Conservation (phyloP, 2,113 vertebrate species). For the Cyphomyrus discorhynchus region DNA sequence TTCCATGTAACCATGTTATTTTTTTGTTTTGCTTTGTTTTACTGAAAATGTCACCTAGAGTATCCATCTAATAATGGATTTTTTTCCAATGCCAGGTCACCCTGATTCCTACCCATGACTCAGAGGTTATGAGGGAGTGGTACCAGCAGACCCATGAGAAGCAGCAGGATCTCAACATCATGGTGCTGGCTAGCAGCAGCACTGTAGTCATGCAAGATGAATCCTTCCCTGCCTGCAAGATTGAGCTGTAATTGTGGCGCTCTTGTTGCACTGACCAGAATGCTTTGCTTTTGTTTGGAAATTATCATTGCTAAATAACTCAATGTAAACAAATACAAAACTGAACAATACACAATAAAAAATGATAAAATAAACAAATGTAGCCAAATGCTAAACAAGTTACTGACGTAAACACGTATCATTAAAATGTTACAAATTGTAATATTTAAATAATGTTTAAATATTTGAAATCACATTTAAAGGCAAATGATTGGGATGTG, state of each 20-base stretch:
- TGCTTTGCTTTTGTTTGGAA: conserved; percentile 13
- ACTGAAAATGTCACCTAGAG: neutral
- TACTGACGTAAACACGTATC: conserved; percentile 60
- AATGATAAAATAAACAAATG: neutral
- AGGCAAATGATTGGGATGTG: neutral
- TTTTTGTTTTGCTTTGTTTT: neutral
- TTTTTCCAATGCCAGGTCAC: conserved; percentile 69
- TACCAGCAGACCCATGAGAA: conserved; percentile 97
- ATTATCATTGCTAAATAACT: conserved; percentile 10
- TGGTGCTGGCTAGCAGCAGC: conserved; percentile 97
- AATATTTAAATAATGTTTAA: conserved; percentile 50
- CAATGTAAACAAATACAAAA: neutral
- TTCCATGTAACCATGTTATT: neutral
- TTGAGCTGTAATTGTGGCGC: conserved; percentile 77
- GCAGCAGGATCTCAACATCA: conserved; percentile 93
- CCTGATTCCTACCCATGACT: conserved; percentile 93
- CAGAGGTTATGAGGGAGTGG: conserved; percentile 96
- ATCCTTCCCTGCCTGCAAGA: conserved; percentile 96
- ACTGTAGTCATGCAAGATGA: conserved; percentile 99
- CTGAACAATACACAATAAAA: conserved; percentile 36
- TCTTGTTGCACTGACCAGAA: conserved; percentile 40
- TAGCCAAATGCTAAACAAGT: conserved; percentile 58
- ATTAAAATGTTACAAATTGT: conserved; percentile 61
- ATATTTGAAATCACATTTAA: neutral
- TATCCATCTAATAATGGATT: neutral